Conservation (phyloP, 2,888 invertebrate genomes). For the Trissoscelio sp. region DNA sequence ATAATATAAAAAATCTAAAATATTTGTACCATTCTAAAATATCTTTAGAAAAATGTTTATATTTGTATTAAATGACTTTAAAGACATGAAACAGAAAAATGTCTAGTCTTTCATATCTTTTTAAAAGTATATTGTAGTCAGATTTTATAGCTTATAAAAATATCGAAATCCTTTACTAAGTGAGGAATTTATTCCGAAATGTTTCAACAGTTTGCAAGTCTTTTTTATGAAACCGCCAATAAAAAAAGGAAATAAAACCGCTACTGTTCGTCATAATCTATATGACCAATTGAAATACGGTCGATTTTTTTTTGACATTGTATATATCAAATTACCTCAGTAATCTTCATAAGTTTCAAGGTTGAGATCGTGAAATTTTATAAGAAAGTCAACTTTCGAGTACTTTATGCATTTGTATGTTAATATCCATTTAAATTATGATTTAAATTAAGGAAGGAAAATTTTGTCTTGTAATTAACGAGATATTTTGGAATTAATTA, state of each 20-base stretch:
- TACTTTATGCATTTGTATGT: neutral
- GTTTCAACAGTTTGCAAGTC: neutral
- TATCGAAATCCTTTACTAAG: neutral
- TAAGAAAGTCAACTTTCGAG: slow-evolving; percentile 1
- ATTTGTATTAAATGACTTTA: too few relatives aligned
- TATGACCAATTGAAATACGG: neutral
- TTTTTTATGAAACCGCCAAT: neutral
- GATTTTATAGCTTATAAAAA: neutral
- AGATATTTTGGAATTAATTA: too few relatives aligned
- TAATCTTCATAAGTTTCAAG: neutral
- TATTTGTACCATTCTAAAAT: too few relatives aligned
- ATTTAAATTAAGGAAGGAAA: too few relatives aligned
- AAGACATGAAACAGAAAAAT: too few relatives aligned
- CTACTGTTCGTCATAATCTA: neutral
- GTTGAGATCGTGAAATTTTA: neutral
- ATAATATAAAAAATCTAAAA: too few relatives aligned
- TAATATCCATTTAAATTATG: neutral
- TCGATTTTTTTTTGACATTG: neutral
- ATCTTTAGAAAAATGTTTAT: too few relatives aligned
- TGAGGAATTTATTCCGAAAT: neutral
- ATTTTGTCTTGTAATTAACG: too few relatives aligned
- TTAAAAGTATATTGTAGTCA: neutral
- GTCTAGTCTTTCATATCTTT: too few relatives aligned
- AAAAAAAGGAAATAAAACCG: neutral
- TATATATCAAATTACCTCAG: neutral